phyloP scores from a whole-genome alignment of 2,888 invertebrate genomes.

The Brachyopa scutellaris region DNA sequence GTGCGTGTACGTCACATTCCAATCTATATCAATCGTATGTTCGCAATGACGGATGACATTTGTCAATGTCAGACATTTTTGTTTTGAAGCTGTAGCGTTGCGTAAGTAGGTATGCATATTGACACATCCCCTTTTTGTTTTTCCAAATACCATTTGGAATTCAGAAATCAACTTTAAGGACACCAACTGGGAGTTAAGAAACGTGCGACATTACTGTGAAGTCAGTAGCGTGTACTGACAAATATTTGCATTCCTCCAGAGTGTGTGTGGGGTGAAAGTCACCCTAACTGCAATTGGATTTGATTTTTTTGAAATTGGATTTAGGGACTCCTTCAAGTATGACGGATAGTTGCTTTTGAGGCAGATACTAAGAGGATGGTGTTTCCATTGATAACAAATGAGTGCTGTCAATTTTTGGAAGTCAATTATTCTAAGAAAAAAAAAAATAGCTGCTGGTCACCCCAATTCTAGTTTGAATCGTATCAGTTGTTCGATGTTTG shows the following conservation, averaged over 20 bases:
- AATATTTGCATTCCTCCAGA: slow-evolving; percentile 58
- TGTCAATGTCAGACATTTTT: slow-evolving; percentile 82
- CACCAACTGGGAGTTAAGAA: slow-evolving; percentile 1
- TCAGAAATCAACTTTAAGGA: slow-evolving; percentile 31
- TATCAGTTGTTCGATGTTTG: too few relatives aligned
- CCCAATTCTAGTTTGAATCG: too few relatives aligned
- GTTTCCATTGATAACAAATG: slow-evolving; percentile 10
- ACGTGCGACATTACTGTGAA: slow-evolving; percentile 15
- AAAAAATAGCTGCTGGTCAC: not conserved
- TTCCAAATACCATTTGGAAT: slow-evolving; percentile 22
- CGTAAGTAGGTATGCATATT: slow-evolving; percentile 68
- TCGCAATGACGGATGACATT: slow-evolving; percentile 83
- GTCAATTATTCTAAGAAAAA: too few relatives aligned
- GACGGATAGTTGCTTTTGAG: slow-evolving; percentile 36
- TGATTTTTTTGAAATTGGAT: slow-evolving; percentile 47
- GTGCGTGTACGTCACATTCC: slow-evolving; percentile 82
- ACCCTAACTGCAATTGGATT: slow-evolving; percentile 34
- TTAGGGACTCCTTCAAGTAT: slow-evolving; percentile 38
- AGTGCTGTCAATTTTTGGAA: slow-evolving; percentile 17
- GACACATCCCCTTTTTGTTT: slow-evolving; percentile 69
- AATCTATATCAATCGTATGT: slow-evolving; percentile 83
- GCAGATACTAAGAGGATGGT: not conserved
- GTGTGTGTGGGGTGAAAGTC: slow-evolving; percentile 23
- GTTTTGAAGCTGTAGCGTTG: slow-evolving; percentile 76
- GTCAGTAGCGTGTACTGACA: slow-evolving; percentile 29